phyloP scores from a whole-genome alignment of 2,113 vertebrate species.

The Toxostoma redivivum region DNA sequence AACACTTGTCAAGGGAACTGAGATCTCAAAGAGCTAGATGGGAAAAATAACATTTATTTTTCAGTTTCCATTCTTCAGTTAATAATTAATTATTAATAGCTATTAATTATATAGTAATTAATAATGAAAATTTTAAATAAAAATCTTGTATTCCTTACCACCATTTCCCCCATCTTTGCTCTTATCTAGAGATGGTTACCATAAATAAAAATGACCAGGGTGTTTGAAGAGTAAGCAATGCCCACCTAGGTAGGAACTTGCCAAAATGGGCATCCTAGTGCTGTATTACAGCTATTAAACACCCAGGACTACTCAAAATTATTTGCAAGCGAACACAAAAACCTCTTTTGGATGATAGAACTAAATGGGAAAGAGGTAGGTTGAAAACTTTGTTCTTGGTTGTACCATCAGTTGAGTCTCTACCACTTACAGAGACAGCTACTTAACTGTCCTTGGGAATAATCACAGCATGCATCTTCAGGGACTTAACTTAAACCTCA shows the following conservation, averaged over 20 bases:
- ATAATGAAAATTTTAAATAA: not conserved
- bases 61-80: not conserved
- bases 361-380: not conserved
- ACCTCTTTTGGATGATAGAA: not conserved
- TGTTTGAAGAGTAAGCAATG: not conserved
- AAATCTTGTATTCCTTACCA: not conserved
- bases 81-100: not conserved
- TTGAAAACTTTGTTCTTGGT: not conserved
- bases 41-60: not conserved
- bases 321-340: not conserved
- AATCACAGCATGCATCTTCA: not conserved
- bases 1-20: conserved; percentile 85
- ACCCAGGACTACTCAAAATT: not conserved
- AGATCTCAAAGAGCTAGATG: conserved; percentile 87
- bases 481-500: not conserved
- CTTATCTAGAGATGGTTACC: not conserved
- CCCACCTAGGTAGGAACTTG: not conserved
- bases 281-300: not conserved
- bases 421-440: not conserved
- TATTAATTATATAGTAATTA: not conserved
- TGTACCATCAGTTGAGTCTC: not conserved
- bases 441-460: not conserved
- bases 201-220: not conserved
- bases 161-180: not conserved
- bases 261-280: not conserved